Conservation (phyloP, 1,140 invertebrate species). For the Bombus soroeensis region DNA sequence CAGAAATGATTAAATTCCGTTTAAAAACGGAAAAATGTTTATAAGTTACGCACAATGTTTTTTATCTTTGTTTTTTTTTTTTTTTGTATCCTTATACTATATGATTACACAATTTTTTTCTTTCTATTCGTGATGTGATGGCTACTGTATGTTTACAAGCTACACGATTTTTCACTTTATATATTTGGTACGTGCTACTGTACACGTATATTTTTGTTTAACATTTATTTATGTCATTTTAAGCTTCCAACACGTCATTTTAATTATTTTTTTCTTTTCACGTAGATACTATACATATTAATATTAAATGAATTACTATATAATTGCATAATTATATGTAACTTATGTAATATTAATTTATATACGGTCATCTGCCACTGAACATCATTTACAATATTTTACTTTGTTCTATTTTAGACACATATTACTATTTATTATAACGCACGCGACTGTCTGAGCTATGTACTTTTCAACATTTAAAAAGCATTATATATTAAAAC, state of each 20-base stretch:
- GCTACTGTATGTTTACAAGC: slow-evolving; percentile 29
- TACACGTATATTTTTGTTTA: slow-evolving; percentile 33
- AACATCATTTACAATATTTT: slow-evolving; percentile 44
- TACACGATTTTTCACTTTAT: slow-evolving; percentile 24
- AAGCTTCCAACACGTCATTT: slow-evolving; percentile 12
- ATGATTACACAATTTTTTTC: slow-evolving; percentile 17
- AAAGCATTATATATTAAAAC: not conserved
- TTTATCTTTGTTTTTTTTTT: slow-evolving; percentile 25
- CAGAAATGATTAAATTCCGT: slow-evolving; percentile 37
- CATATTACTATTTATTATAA: slow-evolving; percentile 40
- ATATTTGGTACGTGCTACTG: slow-evolving; percentile 33
- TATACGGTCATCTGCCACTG: slow-evolving; percentile 27
- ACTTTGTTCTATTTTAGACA: slow-evolving; percentile 54
- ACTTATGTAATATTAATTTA: slow-evolving; percentile 46
- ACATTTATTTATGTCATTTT: slow-evolving; percentile 34
- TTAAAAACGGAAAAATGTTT: slow-evolving; percentile 53
- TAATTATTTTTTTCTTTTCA: not conserved
- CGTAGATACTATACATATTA: slow-evolving; percentile 42
- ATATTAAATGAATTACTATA: slow-evolving; percentile 31
- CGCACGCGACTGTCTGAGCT: slow-evolving; percentile 29
- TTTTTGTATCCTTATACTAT: slow-evolving; percentile 47
- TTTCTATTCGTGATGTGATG: slow-evolving; percentile 2
- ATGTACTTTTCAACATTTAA: slow-evolving; percentile 1
- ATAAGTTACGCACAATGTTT: slow-evolving; percentile 47
- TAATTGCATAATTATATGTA: slow-evolving; percentile 1